Evolutionary conservation across 2,797 vertebrate species (phyloP).

Genomic region (Oryzias dopingdopingensis): DNA sequence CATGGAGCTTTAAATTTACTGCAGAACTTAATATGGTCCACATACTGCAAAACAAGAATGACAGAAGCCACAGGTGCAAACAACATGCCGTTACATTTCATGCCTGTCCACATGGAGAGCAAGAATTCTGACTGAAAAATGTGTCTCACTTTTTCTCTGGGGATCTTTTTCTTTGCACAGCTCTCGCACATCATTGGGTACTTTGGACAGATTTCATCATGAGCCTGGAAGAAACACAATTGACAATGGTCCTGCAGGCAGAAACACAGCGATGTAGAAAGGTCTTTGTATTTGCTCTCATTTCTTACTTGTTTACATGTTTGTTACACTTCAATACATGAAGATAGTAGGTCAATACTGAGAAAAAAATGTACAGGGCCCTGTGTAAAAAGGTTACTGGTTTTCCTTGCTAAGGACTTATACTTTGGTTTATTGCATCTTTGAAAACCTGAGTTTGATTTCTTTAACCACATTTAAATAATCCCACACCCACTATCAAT

Average conservation of each 20-base stretch:
- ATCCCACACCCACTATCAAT: no score
- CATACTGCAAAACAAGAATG: constrained; percentile 81
- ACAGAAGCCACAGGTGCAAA: constrained; percentile 57
- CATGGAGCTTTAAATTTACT: constrained; percentile 89
- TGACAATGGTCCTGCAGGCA: background rate
- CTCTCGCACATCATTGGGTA: constrained; percentile 92
- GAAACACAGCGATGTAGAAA: no score
- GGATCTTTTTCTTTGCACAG: constrained; percentile 91
- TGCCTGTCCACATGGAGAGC: constrained; percentile 45
- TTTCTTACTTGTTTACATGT: no score
- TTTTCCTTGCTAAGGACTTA: no score
- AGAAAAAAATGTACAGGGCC: no score
- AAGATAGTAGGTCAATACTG: no score
- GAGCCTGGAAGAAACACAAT: constrained; percentile 77
- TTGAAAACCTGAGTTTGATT: no score
- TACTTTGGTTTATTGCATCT: no score
- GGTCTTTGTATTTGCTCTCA: no score
- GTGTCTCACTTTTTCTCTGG: constrained; percentile 86
- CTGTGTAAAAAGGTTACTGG: no score
- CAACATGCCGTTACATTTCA: constrained; percentile 36
- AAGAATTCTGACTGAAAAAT: constrained; percentile 26
- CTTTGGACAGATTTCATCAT: constrained; percentile 91
- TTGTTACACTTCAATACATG: no score
- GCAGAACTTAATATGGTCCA: constrained; percentile 91
- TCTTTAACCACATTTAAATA: no score